These are phyloP conservation scores for Oscheius myriophilus DNA, from an alignment of 2,888 invertebrate species.

Conservation along the genomic window DNA sequence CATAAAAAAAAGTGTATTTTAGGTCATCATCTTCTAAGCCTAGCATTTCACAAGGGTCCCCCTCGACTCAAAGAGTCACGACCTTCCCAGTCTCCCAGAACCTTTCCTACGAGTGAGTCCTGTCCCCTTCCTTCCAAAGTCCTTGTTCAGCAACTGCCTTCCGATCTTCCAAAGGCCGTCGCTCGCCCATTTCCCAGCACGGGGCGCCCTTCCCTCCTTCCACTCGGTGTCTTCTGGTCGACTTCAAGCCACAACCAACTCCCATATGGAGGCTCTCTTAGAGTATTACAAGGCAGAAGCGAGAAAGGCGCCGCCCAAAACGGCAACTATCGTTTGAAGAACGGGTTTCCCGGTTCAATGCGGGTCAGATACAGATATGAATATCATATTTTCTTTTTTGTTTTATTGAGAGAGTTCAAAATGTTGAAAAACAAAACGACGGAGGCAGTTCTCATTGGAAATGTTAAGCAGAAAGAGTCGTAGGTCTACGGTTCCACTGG, in stretches of 20 bases:
- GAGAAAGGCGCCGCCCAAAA: slow-evolving; percentile 39
- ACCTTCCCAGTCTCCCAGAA: slow-evolving; percentile 51
- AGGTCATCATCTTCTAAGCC: slow-evolving; percentile 11
- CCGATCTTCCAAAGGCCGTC: slow-evolving; percentile 47
- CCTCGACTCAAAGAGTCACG: slow-evolving; percentile 46
- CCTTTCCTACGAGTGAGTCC: slow-evolving; percentile 29
- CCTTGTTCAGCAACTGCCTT: slow-evolving; percentile 31
- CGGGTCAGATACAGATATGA: background rate
- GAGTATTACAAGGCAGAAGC: slow-evolving; percentile 50
- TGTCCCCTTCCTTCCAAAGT: background rate
- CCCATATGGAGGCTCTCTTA: slow-evolving; percentile 61
- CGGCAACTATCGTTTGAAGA: slow-evolving; percentile 60
- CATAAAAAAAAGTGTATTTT: background rate
- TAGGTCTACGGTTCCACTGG: too few relatives aligned
- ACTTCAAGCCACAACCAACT: slow-evolving; percentile 45
- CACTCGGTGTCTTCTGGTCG: slow-evolving; percentile 35
- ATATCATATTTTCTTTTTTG: background rate
- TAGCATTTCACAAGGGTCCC: slow-evolving; percentile 8
- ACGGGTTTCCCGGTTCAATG: slow-evolving; percentile 22
- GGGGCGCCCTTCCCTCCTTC: slow-evolving; percentile 45
- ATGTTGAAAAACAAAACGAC: too few relatives aligned
- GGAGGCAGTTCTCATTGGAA: too few relatives aligned
- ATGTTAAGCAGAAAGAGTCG: too few relatives aligned
- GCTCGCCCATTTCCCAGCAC: slow-evolving; percentile 38
- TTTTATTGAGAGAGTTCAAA: too few relatives aligned